phyloP scores from a whole-genome alignment of 2,888 invertebrate genomes.

The Exephanes ischioxanthus region DNA sequence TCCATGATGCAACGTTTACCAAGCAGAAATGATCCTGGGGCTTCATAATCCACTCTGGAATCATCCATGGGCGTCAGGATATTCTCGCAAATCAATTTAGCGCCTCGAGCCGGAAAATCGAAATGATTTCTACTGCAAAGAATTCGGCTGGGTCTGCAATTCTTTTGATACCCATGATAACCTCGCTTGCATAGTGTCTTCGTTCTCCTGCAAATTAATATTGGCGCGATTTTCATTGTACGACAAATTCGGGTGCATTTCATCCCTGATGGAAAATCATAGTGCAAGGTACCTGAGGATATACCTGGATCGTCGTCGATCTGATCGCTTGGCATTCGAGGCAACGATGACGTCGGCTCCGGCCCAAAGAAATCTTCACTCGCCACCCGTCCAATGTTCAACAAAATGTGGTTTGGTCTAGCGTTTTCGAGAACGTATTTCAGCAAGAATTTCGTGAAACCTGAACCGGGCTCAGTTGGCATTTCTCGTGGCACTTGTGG shows the following conservation, averaged over 20 bases:
- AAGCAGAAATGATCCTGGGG: slow-evolving; percentile 24
- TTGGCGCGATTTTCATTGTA: neutral
- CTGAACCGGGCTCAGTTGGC: neutral
- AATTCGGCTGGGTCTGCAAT: slow-evolving; percentile 1
- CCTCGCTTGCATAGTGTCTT: neutral
- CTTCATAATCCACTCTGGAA: slow-evolving; percentile 5
- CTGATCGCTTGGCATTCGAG: slow-evolving; percentile 13
- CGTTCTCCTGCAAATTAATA: slow-evolving; percentile 6
- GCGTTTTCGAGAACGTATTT: neutral
- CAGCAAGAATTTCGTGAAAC: slow-evolving; percentile 3
- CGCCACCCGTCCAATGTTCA: neutral
- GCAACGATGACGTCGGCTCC: neutral
- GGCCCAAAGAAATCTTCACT: neutral
- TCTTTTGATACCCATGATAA: neutral
- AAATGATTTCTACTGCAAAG: neutral
- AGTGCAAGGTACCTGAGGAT: neutral
- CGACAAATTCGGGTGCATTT: slow-evolving; percentile 16
- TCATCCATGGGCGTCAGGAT: neutral
- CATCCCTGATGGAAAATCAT: neutral
- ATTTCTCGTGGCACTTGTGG: slow-evolving; percentile 9
- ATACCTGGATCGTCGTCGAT: neutral
- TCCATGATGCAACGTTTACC: slow-evolving; percentile 24
- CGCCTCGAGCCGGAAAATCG: slow-evolving; percentile 7
- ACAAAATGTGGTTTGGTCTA: neutral
- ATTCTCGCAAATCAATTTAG: slow-evolving; percentile 44